These are phyloP conservation scores for Pangasius macronema DNA, from an alignment of 2,797 vertebrate genomes.

Conservation along the genomic window DNA sequence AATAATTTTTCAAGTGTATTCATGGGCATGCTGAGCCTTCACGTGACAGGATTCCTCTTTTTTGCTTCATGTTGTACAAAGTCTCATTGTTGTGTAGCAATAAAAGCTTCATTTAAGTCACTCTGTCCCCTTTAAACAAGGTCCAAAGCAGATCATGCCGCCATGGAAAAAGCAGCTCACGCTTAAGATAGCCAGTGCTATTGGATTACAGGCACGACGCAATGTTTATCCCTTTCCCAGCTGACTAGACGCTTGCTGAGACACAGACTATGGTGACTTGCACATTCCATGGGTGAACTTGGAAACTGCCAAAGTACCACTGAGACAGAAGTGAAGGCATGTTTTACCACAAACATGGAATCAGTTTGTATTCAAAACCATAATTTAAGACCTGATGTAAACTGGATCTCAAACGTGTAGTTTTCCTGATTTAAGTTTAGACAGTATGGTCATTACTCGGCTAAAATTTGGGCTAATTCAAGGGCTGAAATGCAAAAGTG, in stretches of 20 bases:
- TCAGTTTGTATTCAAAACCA: background rate
- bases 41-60: background rate
- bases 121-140: background rate
- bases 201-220: slow-evolving; percentile 51
- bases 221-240: slow-evolving; percentile 62
- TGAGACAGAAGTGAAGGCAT: background rate
- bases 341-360: background rate
- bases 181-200: slow-evolving; percentile 54
- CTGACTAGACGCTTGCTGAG: slow-evolving; percentile 16
- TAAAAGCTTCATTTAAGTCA: background rate
- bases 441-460: background rate
- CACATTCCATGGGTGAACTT: slow-evolving; percentile 50
- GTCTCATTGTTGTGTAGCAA: background rate
- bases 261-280: slow-evolving; percentile 48
- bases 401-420: background rate
- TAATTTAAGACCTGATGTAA: background rate
- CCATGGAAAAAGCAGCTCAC: slow-evolving; percentile 32
- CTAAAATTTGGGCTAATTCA: background rate
- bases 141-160: background rate
- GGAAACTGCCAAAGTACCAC: background rate
- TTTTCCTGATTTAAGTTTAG: background rate
- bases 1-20: background rate
- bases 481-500: background rate
- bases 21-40: background rate
- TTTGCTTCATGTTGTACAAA: too few relatives aligned